A percentile compares a stretch with the other conserved stretches of the same genome.
Evolutionary conservation across 2,113 vertebrate species (phyloP).

Genomic region (Chloroceryle aenea): DNA sequence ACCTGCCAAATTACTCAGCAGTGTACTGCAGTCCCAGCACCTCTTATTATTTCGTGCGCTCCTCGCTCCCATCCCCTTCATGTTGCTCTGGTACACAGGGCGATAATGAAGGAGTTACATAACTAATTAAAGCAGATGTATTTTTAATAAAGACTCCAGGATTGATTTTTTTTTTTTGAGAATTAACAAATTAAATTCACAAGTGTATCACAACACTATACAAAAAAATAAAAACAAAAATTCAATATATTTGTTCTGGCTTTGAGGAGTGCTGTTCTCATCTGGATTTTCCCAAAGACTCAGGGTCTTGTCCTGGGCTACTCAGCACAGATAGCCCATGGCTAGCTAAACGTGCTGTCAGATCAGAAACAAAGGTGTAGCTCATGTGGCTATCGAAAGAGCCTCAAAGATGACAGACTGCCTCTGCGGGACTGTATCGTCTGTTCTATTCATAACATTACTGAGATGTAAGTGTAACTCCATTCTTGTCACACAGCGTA

Average conservation of each 20-base stretch:
- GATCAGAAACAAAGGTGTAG: background rate
- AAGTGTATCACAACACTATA: background rate
- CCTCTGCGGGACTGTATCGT: background rate
- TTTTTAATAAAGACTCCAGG: conserved; percentile 48
- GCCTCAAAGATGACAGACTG: background rate
- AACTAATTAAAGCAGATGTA: conserved; percentile 52
- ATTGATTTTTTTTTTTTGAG: conserved; percentile 43
- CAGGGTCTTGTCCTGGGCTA: background rate
- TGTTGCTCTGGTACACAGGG: background rate
- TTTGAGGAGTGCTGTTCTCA: background rate
- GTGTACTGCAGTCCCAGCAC: conserved; percentile 26
- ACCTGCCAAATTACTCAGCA: conserved; percentile 48
- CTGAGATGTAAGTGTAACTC: background rate
- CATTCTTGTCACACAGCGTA: background rate
- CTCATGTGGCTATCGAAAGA: background rate
- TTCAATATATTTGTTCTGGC: background rate
- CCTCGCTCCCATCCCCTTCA: background rate
- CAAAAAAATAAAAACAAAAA: background rate
- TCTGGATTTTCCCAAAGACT: background rate
- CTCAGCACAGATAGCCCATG: background rate
- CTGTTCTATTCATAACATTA: background rate
- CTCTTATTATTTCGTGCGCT: background rate
- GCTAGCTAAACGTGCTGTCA: background rate
- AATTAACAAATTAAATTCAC: conserved; percentile 14
- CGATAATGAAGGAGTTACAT: conserved; percentile 45